Base-by-base conservation (phyloP, 37 sponge, comb jelly and placozoan species). In the Ephydatia muelleri region DNA sequence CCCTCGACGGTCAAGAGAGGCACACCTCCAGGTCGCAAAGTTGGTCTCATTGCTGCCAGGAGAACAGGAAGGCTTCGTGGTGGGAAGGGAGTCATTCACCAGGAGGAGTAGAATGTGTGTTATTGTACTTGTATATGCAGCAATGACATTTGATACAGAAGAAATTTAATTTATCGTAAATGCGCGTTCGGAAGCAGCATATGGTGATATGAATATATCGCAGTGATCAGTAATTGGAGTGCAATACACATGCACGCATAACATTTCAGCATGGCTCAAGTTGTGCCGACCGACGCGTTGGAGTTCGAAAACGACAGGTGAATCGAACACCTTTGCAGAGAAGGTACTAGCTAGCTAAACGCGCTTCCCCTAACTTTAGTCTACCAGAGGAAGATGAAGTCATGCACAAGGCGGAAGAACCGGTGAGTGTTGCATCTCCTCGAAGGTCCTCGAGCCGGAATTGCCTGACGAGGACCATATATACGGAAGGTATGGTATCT, bases 31-130 rank as follows among this genome's bases (percentile, higher is more conserved):
- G 99, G 99, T 72, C 77, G 97, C 38, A 98, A 98, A 87, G 99
- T 98, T 72, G 99, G 99, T 81, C 97, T 98, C 48, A 98, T 98
- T 71, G 99, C 99, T 81, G 99, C 99, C 30, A 92, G 99, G 38
- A 80, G 99, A 71, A 98, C 99, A 29, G 99, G 99, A 80, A 82
- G 99, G 80, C 88, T 98, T n/a, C 78, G 99, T 64, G 99, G 99
- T 75, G 96, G 95, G n/a, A 94, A 91, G 86, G 70, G 78, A 67
- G 80, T 70, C 32, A 43, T 40, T 19, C 72, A 33, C 72, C 28
- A 73, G 3, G 78, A 90, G 31, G 91, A 90, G 16, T 82, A 82
- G 38, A 79, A 32, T 34, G 9, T 79, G 73, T 72, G 73, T 22
- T 23, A 11, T 34, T 72, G 13, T 72, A 35, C 28, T 13, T 72